These are phyloP conservation scores for Drosophila meridionalis DNA, from an alignment of 2,888 invertebrate genomes.

Conservation along the genomic window DNA sequence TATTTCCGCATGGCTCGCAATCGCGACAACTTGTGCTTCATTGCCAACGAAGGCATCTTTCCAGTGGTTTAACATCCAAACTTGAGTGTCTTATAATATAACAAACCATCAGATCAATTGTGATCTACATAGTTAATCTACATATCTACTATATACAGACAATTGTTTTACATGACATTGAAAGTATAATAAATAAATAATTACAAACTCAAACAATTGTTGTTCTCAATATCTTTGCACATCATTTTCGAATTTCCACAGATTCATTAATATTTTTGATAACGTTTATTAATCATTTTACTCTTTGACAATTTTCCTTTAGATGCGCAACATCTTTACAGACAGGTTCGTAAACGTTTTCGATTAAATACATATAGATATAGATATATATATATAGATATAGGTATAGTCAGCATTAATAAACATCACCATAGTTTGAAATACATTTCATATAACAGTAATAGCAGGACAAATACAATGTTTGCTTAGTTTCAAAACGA, in stretches of 20 bases:
- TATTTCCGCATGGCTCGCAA: slow-evolving; percentile 95
- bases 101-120: too few relatives aligned
- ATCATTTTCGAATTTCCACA: neutral
- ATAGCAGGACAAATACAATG: slow-evolving; percentile 48
- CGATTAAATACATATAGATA: slow-evolving; percentile 15
- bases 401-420: slow-evolving; percentile 48
- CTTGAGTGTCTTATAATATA: neutral
- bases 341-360: slow-evolving; percentile 38
- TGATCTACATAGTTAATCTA: too few relatives aligned
- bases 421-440: slow-evolving; percentile 61
- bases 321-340: slow-evolving; percentile 14
- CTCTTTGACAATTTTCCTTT: slow-evolving; percentile 6
- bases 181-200: neutral
- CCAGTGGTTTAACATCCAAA: slow-evolving; percentile 85
- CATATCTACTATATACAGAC: neutral
- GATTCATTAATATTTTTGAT: neutral
- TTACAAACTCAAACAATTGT: neutral
- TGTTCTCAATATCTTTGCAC: neutral
- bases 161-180: neutral
- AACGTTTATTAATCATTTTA: slow-evolving; percentile 26
- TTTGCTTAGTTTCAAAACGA: slow-evolving; percentile 43
- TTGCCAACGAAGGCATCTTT: slow-evolving; percentile 92
- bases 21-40: slow-evolving; percentile 92
- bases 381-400: neutral
- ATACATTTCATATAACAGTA: slow-evolving; percentile 53